phyloP scores from a whole-genome alignment of 2,797 vertebrate genomes.

The Salmo trutta region DNA sequence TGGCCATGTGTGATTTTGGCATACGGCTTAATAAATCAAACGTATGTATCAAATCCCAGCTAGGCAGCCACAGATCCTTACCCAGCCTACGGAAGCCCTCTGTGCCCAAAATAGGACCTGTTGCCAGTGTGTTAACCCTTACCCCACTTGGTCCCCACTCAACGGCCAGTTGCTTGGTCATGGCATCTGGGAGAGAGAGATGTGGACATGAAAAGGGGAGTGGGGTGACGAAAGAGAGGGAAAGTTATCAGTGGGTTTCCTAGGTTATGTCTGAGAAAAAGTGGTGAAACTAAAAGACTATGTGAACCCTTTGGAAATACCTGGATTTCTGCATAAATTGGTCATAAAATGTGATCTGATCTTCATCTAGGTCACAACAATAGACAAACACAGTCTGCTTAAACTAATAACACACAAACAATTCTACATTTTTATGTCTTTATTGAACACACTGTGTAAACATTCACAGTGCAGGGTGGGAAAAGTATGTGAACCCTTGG shows the following conservation, averaged over 20 bases:
- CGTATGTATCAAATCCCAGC: background rate
- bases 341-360: too few relatives aligned
- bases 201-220: background rate
- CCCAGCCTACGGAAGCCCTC: conserved; percentile 88
- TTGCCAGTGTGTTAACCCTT: conserved; percentile 90
- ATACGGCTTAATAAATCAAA: background rate
- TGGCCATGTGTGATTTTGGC: background rate
- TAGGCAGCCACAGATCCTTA: conserved; percentile 55
- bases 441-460: too few relatives aligned
- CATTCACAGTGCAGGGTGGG: too few relatives aligned
- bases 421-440: too few relatives aligned
- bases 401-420: too few relatives aligned
- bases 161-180: conserved; percentile 95
- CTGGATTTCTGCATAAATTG: too few relatives aligned
- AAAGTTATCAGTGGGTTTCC: background rate
- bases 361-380: too few relatives aligned
- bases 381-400: too few relatives aligned
- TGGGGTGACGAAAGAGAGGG: background rate
- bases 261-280: background rate
- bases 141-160: conserved; percentile 95
- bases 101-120: conserved; percentile 88
- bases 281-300: background rate
- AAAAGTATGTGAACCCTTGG: too few relatives aligned
- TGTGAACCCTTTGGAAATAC: too few relatives aligned
- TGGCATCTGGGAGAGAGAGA: conserved; percentile 81